Conservation (phyloP, 1,140 invertebrate species). For the Panagrolaimus sp. region DNA sequence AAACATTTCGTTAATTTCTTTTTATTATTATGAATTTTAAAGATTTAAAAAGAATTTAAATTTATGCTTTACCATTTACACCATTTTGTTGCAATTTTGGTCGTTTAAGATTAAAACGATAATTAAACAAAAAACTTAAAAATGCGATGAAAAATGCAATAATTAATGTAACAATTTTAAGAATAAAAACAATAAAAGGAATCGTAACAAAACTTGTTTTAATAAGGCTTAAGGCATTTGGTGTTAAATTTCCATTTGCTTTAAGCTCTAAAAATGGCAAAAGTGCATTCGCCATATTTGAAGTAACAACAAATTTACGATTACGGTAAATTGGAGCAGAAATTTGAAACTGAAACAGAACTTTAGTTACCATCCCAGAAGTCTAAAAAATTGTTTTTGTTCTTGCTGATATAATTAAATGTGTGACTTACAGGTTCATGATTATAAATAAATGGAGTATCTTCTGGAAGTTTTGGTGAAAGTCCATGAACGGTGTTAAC, state of each 20-base stretch:
- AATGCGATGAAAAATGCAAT: too few species aligned
- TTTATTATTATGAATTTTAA: too few species aligned
- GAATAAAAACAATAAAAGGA: conserved; percentile 13
- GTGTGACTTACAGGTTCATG: conserved; percentile 20
- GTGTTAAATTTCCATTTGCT: neutral
- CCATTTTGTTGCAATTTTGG: too few species aligned
- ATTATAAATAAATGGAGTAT: conserved; percentile 19
- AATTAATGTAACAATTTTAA: conserved; percentile 10
- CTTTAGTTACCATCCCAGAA: neutral
- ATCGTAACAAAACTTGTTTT: conserved; percentile 12
- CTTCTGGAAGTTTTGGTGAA: neutral
- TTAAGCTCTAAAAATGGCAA: conserved; percentile 16
- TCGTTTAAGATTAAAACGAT: too few species aligned
- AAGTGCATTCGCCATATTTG: conserved; percentile 13
- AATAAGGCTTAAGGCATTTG: neutral
- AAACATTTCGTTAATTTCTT: too few species aligned
- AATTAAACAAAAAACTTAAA: too few species aligned
- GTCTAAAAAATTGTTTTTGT: neutral
- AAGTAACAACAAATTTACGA: neutral
- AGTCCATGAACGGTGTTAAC: conserved; percentile 7
- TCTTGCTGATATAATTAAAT: too few species aligned
- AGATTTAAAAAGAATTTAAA: too few species aligned
- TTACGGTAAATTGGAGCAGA: conserved; percentile 17
- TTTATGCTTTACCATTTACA: too few species aligned
- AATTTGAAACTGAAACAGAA: conserved; percentile 16